Evolutionary conservation across 2,888 invertebrate genomes (phyloP).

Genomic region (Charanyca ferruginea): DNA sequence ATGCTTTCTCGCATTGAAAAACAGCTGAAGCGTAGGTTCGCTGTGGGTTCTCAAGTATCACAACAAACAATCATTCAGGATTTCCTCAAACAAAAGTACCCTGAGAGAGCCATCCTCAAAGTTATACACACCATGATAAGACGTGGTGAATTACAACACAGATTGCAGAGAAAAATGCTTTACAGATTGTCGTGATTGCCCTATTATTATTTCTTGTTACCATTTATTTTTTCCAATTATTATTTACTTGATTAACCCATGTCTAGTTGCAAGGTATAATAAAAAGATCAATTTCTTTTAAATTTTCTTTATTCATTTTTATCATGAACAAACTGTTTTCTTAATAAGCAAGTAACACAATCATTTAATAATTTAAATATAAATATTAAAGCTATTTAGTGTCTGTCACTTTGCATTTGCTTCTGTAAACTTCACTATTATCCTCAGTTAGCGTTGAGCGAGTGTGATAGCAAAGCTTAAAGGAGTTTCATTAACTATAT

Average conservation of each 20-base stretch:
- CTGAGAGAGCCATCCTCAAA: conserved; percentile 96
- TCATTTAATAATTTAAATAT: conserved; percentile 9
- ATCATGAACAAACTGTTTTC: conserved; percentile 43
- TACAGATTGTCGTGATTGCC: conserved; percentile 95
- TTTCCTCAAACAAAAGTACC: conserved; percentile 95
- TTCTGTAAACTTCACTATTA: background rate
- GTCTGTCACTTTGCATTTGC: conserved; percentile 23
- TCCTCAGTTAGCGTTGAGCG: background rate
- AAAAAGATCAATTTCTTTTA: conserved; percentile 6
- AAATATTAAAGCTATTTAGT: conserved; percentile 55
- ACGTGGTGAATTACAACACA: conserved; percentile 98
- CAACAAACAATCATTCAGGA: conserved; percentile 98
- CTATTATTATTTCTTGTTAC: background rate
- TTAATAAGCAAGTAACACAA: conserved; percentile 50
- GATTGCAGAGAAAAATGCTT: conserved; percentile 99
- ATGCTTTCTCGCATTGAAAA: conserved; percentile 97
- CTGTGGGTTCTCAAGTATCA: conserved; percentile 98
- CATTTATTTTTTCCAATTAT: conserved; percentile 1
- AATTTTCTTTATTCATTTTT: conserved; percentile 48
- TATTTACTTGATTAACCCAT: conserved; percentile 1
- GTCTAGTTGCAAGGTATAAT: conserved; percentile 32
- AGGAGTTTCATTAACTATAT: conserved; percentile 69
- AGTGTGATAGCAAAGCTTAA: conserved; percentile 21
- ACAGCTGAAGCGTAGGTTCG: conserved; percentile 98
- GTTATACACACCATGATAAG: conserved; percentile 98